Conservation (phyloP, 2,888 invertebrate species). For the Orthosia incerta region DNA sequence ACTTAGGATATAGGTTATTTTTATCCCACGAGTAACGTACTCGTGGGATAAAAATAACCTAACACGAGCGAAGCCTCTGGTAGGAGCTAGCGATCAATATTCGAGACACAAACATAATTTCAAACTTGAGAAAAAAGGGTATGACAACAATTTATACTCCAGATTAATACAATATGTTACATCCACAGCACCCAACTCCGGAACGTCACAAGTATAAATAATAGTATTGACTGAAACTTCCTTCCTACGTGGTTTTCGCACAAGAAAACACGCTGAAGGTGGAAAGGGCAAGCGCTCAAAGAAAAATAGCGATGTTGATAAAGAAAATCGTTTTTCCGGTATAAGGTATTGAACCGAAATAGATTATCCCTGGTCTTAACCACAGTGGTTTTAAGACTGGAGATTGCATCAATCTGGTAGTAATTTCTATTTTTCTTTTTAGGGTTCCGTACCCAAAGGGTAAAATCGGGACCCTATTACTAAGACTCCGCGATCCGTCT, state of each 20-base stretch:
- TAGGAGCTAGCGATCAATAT: no score
- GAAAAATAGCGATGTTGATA: slow-evolving; percentile 45
- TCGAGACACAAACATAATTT: background rate
- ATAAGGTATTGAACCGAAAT: slow-evolving; percentile 41
- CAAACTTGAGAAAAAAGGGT: background rate
- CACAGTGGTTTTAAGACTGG: slow-evolving; percentile 12
- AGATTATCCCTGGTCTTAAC: slow-evolving; percentile 51
- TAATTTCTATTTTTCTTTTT: background rate
- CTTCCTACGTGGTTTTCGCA: slow-evolving; percentile 23
- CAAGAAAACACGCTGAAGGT: slow-evolving; percentile 3
- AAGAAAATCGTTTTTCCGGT: slow-evolving; percentile 42
- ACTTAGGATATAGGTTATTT: no score
- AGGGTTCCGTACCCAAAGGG: no score
- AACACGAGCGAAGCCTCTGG: no score
- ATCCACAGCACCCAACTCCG: background rate
- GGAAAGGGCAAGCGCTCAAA: slow-evolving; percentile 23
- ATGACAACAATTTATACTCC: background rate
- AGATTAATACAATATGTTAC: background rate
- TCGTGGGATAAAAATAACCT: no score
- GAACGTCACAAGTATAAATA: slow-evolving; percentile 24
- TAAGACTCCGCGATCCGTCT: no score
- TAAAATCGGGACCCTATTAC: no score
- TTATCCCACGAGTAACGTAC: no score
- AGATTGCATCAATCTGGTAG: slow-evolving; percentile 20
- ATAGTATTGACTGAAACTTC: slow-evolving; percentile 23